Conservation (phyloP, 2,888 invertebrate species). For the Hoplodrina ambigua region DNA sequence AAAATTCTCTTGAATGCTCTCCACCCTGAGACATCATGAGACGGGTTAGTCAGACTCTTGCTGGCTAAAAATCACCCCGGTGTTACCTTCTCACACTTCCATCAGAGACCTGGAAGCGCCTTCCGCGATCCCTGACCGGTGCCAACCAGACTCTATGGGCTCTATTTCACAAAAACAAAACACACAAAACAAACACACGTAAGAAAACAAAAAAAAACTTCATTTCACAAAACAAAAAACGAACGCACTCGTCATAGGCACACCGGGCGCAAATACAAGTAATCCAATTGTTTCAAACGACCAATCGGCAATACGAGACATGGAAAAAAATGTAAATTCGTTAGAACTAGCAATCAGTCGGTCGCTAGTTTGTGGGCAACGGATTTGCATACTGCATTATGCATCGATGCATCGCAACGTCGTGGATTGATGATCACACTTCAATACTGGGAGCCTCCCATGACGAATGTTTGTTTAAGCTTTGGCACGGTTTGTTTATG, state of each 20-base stretch:
- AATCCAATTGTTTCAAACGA: constrained; percentile 64
- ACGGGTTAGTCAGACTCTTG: too few relatives aligned
- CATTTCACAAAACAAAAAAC: not conserved
- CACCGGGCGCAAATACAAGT: constrained; percentile 50
- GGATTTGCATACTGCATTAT: constrained; percentile 69
- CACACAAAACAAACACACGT: not conserved
- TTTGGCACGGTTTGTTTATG: not conserved
- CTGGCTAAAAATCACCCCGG: too few relatives aligned
- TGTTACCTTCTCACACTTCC: too few relatives aligned
- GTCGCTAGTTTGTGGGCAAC: constrained; percentile 62
- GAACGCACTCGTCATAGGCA: constrained; percentile 21
- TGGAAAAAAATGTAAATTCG: constrained; percentile 64
- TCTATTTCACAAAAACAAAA: too few relatives aligned
- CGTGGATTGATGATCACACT: constrained; percentile 63
- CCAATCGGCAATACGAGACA: constrained; percentile 58
- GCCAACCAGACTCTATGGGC: too few relatives aligned
- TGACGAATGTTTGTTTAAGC: constrained; percentile 30
- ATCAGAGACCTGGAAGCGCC: too few relatives aligned
- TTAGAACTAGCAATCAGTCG: constrained; percentile 69
- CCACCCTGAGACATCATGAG: too few relatives aligned
- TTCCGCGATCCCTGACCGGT: too few relatives aligned
- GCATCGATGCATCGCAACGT: constrained; percentile 60
- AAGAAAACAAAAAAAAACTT: not conserved
- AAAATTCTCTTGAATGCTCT: too few relatives aligned
- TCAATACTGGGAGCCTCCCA: constrained; percentile 26